phyloP scores from a whole-genome alignment of 2,113 vertebrate genomes.

The Spilogale gracilis region DNA sequence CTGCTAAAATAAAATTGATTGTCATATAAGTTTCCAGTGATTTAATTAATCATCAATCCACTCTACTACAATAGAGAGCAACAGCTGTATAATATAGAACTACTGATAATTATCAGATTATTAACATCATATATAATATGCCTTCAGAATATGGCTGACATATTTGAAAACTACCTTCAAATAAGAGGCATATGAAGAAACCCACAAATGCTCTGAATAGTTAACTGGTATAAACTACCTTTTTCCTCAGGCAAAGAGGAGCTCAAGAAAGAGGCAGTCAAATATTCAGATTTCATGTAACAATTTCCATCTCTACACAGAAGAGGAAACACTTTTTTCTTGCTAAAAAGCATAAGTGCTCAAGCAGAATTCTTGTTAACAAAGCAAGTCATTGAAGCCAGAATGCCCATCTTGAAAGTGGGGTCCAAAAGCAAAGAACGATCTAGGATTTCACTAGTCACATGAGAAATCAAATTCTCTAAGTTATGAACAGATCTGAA shows the following conservation, averaged over 20 bases:
- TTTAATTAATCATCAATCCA: not conserved
- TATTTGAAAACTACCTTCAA: constrained; percentile 46
- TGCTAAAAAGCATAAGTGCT: not conserved
- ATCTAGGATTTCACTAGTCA: not conserved
- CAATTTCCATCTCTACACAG: not conserved
- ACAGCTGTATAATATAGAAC: not conserved
- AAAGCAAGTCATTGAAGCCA: constrained; percentile 29
- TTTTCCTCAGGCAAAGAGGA: constrained; percentile 39
- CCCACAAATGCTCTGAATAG: not conserved
- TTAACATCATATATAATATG: not conserved
- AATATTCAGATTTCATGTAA: not conserved
- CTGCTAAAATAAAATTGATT: constrained; percentile 22
- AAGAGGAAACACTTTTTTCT: not conserved
- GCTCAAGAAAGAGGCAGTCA: not conserved
- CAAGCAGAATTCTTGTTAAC: constrained; percentile 35
- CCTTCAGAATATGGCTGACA: not conserved
- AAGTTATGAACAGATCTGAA: constrained; percentile 13
- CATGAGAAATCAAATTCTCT: constrained; percentile 2
- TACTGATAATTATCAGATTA: not conserved
- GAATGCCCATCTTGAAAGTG: constrained; percentile 26
- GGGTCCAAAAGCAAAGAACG: not conserved
- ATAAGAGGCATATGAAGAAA: not conserved
- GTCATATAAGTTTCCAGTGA: not conserved
- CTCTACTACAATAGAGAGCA: not conserved
- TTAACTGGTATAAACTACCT: not conserved